Percentiles rank a stretch among this genome's conserved stretches.
Evolutionary conservation across 2,888 invertebrate genomes (phyloP).

Genomic region (Lamproptera curius): DNA sequence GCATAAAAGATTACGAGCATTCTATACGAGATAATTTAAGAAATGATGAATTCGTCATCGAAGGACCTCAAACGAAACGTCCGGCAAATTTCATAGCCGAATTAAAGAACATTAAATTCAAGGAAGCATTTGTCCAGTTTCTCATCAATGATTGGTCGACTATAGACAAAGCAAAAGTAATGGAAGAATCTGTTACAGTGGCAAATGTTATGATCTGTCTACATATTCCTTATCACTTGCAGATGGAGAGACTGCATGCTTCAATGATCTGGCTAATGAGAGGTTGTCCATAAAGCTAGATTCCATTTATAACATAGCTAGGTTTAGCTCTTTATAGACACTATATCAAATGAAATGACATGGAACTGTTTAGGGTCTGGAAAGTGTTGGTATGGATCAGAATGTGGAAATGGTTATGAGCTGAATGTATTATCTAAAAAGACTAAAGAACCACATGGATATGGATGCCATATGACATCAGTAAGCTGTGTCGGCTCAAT

Average conservation of each 20-base stretch:
- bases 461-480: not conserved
- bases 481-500: not conserved
- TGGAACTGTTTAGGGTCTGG: not conserved
- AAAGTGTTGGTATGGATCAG: not conserved
- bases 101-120: slow-evolving; percentile 15
- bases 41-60: slow-evolving; percentile 12
- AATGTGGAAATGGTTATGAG: not conserved
- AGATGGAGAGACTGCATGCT: not conserved
- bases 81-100: slow-evolving; percentile 13
- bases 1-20: slow-evolving; percentile 21
- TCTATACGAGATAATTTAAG: slow-evolving; percentile 13
- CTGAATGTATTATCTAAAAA: not conserved
- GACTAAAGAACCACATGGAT: not conserved
- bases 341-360: not conserved
- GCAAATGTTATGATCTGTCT: not conserved
- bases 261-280: not conserved
- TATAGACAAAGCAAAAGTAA: slow-evolving; percentile 1
- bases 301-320: not conserved
- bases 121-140: slow-evolving; percentile 14
- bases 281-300: not conserved
- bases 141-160: slow-evolving; percentile 13
- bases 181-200: not conserved
- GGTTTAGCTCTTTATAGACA: not conserved
- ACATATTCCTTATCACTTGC: not conserved
- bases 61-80: slow-evolving; percentile 15